Percentiles rank a stretch among this genome's conserved stretches.
Conservation (phyloP, 2,888 invertebrate species). For the Diarsia rubi region DNA sequence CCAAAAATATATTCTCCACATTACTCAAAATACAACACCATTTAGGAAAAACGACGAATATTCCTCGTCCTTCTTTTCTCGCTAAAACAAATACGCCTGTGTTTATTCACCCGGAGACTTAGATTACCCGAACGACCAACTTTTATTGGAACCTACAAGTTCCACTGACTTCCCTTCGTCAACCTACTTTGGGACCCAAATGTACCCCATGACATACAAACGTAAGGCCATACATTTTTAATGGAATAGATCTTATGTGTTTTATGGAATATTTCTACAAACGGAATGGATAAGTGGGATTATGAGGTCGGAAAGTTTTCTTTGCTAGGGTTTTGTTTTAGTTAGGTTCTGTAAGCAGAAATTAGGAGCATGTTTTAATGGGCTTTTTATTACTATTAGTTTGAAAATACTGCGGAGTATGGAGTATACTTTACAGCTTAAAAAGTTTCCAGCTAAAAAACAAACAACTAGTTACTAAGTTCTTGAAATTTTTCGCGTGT, state of each 20-base stretch:
- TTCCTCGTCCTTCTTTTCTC: slow-evolving; percentile 1
- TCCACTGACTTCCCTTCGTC: slow-evolving; percentile 48
- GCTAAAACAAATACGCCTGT: slow-evolving; percentile 45
- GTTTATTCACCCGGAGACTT: slow-evolving; percentile 52
- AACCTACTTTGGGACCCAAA: slow-evolving; percentile 59
- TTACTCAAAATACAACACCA: slow-evolving; percentile 13
- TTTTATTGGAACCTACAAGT: slow-evolving; percentile 63
- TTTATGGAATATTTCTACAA: slow-evolving; percentile 52
- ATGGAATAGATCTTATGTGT: slow-evolving; percentile 65
- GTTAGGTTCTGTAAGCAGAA: not conserved
- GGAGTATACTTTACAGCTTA: too few species aligned
- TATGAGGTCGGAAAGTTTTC: not conserved
- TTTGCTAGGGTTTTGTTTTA: not conserved
- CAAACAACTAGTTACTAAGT: too few species aligned
- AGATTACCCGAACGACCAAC: slow-evolving; percentile 58
- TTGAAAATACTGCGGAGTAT: too few species aligned
- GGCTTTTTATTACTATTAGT: too few species aligned
- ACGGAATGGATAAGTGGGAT: slow-evolving; percentile 43
- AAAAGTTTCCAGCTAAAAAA: too few species aligned
- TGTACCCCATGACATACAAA: slow-evolving; percentile 68
- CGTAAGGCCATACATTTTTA: slow-evolving; percentile 73
- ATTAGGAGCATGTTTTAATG: not conserved
- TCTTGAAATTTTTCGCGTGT: too few species aligned
- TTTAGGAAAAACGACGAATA: slow-evolving; percentile 14
- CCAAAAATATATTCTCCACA: slow-evolving; percentile 11